phyloP scores from a whole-genome alignment of 2,888 invertebrate genomes.

The Acanthosepion pharaonis region DNA sequence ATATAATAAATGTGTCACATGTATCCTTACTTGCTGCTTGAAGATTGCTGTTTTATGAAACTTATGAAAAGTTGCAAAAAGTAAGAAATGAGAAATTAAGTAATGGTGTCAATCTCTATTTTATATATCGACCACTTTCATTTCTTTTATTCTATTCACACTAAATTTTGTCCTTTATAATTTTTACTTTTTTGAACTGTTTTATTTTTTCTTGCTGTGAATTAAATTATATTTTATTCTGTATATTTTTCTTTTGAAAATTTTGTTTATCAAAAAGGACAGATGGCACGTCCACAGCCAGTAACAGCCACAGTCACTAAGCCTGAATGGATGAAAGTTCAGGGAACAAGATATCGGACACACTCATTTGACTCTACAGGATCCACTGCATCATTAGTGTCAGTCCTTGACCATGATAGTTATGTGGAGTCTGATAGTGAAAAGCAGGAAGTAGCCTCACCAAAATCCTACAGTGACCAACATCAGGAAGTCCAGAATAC shows the following conservation, averaged over 20 bases:
- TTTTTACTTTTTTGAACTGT: not conserved
- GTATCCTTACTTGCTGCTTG: too few species aligned
- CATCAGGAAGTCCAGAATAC: not conserved
- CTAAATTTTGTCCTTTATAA: too few species aligned
- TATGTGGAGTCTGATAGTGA: constrained; percentile 63
- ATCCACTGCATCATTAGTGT: constrained; percentile 70
- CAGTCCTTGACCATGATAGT: constrained; percentile 71
- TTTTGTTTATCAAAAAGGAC: not conserved
- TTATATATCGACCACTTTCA: too few species aligned
- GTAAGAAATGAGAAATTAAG: too few species aligned
- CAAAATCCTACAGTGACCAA: not conserved
- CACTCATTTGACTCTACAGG: constrained; percentile 67
- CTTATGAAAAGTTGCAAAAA: too few species aligned
- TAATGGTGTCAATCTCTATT: too few species aligned
- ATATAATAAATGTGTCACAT: too few species aligned
- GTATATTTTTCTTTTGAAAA: not conserved
- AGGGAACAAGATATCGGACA: constrained; percentile 55
- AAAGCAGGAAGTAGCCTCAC: constrained; percentile 53
- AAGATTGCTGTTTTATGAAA: too few species aligned
- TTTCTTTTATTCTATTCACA: too few species aligned
- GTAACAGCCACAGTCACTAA: constrained; percentile 72
- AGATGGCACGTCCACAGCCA: constrained; percentile 68
- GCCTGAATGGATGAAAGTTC: constrained; percentile 67
- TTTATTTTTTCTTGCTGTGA: not conserved
- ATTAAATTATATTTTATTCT: not conserved